Conservation (phyloP, 2,113 vertebrate genomes). For the Tetrax tetrax region DNA sequence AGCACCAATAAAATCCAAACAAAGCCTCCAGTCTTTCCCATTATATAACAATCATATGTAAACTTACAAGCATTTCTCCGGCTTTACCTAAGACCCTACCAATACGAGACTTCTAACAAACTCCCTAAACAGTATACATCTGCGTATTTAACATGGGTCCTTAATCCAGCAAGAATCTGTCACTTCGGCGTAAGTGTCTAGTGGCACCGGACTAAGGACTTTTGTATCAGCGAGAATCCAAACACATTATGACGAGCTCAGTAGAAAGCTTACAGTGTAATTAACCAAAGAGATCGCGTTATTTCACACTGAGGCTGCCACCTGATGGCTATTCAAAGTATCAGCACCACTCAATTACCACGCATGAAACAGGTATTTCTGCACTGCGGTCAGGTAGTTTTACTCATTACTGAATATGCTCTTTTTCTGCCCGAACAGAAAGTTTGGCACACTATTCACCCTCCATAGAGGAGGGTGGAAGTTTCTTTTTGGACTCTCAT, state of each 20-base stretch:
- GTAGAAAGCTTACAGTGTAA: rapidly evolving
- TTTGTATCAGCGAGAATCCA: neutral
- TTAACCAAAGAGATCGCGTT: neutral
- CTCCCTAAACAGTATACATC: neutral
- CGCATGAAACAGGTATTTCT: rapidly evolving
- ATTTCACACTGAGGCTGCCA: neutral
- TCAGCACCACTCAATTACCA: neutral
- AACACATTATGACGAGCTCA: rapidly evolving
- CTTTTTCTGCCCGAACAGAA: neutral
- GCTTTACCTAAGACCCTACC: neutral
- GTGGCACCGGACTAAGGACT: neutral
- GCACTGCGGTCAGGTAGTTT: neutral
- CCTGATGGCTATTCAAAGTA: neutral
- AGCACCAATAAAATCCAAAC: neutral
- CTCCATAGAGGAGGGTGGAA: rapidly evolving
- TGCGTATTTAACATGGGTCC: neutral
- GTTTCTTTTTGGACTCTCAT: neutral
- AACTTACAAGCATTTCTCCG: neutral
- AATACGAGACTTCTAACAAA: neutral
- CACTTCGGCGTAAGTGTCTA: neutral
- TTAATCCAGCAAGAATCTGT: neutral
- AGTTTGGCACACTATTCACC: neutral
- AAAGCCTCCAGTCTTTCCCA: no score
- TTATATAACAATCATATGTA: neutral
- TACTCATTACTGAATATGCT: rapidly evolving